A percentile compares a stretch with the other conserved stretches of the same genome.
phyloP scores from a whole-genome alignment of 2,888 invertebrate genomes.

The Drosophila neonasuta region DNA sequence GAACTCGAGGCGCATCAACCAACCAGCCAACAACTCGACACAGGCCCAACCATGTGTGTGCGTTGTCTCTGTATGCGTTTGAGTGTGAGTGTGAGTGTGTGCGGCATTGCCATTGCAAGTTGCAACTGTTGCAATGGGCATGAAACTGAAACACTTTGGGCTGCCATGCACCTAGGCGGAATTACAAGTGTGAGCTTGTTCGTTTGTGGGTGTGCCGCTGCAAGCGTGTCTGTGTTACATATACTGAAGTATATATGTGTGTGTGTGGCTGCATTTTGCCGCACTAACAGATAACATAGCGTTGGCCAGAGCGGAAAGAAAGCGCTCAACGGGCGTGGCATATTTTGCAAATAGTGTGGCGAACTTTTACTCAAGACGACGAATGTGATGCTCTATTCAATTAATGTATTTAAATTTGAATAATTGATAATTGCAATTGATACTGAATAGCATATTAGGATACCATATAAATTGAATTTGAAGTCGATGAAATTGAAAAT shows the following conservation, averaged over 20 bases:
- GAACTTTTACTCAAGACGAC: not conserved
- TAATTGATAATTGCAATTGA: too few relatives aligned
- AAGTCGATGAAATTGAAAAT: too few relatives aligned
- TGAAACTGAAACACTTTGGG: conserved; percentile 75
- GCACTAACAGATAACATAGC: conserved; percentile 62
- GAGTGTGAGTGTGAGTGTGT: conserved; percentile 17
- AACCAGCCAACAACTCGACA: conserved; percentile 61
- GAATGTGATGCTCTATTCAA: not conserved
- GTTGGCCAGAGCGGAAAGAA: conserved; percentile 50
- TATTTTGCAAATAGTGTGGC: conserved; percentile 52
- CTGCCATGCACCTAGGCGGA: conserved; percentile 72
- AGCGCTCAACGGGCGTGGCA: conserved; percentile 47
- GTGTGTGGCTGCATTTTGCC: conserved; percentile 43
- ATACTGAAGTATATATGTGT: conserved; percentile 11
- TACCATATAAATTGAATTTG: too few relatives aligned
- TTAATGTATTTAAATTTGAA: not conserved
- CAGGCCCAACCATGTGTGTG: conserved; percentile 24
- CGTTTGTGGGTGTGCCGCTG: conserved; percentile 31
- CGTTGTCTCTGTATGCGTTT: conserved; percentile 3
- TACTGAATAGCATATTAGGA: too few relatives aligned
- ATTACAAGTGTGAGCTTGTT: conserved; percentile 72
- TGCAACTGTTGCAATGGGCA: conserved; percentile 77
- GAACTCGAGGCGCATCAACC: conserved; percentile 77
- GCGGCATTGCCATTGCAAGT: conserved; percentile 62
- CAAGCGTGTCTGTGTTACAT: conserved; percentile 6